Base-by-base conservation (phyloP, 2,888 invertebrate species). In the Chaitophorus viminalis region DNA sequence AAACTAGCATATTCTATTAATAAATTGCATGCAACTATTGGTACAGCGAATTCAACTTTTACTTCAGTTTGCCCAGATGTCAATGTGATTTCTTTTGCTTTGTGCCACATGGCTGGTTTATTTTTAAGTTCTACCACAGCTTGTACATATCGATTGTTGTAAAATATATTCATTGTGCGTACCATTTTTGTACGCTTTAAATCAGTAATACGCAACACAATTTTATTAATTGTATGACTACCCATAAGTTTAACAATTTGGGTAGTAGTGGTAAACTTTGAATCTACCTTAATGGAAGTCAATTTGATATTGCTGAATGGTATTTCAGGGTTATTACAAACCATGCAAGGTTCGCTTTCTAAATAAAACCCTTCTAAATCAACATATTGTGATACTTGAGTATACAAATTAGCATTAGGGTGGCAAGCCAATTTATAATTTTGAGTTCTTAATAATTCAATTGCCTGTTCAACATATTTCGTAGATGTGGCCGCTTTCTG, bases 1-100 rank as follows among this genome's bases (percentile, higher is more conserved):
- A 99, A 99, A 91, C 99, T 99, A 0, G 97, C 96, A 92, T 99
- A 99, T 92, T 99, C 99, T 91, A 99, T 95, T 97, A 99, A 99
- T 89, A 99, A 93, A 92, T 99, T 99, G 91, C 99, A 99, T 0
- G 99, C 99, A 5, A 98, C 96, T 88, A 99, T 98, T 0, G 99
- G 99, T 88, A 99, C 93, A 0, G 98, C 97, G 91, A 99, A 98
- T 92, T 99, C 99, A 89, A 99, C 96, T 92, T 98, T 98, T 0
- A 98, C 96, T 91, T 99, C 99, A 0, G 97, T 96, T 91, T 99
- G 98, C 0, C 97, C 97, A 0, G 97, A 96, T 89, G 96, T 95
- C 18, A 99, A 92, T 17, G 95, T 95, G 0, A 98, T 96, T 90
- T 96, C 96, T 91, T 98, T 98, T 0, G 99, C 99, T 91, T 97